These are phyloP conservation scores for Leucoptera coffeella DNA, from an alignment of 2,888 invertebrate genomes.

Conservation along the genomic window DNA sequence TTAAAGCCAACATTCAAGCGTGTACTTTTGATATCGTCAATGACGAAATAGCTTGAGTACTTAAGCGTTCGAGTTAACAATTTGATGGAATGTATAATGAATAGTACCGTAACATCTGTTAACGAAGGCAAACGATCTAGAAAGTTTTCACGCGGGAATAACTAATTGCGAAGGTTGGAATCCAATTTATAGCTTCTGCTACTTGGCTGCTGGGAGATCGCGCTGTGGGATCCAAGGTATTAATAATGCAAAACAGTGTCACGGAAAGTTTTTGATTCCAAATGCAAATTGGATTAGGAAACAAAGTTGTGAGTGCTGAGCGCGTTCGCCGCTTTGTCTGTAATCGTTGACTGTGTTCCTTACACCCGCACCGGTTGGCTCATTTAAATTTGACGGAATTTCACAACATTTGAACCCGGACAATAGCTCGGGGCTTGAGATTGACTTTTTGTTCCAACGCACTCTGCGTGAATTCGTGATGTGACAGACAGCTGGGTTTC, in stretches of 20 bases:
- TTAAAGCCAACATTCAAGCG: too few relatives aligned
- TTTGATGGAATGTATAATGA: conserved; percentile 54
- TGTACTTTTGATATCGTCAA: too few relatives aligned
- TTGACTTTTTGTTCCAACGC: too few relatives aligned
- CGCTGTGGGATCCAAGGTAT: conserved; percentile 43
- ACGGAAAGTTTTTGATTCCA: conserved; percentile 50
- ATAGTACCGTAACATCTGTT: conserved; percentile 54
- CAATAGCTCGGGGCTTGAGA: too few relatives aligned
- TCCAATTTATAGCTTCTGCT: conserved; percentile 53
- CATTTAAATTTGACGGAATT: conserved; percentile 2
- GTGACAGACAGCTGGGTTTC: conserved; percentile 13
- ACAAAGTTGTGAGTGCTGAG: conserved; percentile 39
- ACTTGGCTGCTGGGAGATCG: conserved; percentile 47
- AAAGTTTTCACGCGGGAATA: conserved; percentile 55
- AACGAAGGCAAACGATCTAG: conserved; percentile 54
- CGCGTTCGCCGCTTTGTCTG: conserved; percentile 26
- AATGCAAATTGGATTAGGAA: conserved; percentile 50
- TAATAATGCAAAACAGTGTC: conserved; percentile 56
- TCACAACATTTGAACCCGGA: too few relatives aligned
- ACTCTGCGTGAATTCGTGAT: conserved; percentile 14
- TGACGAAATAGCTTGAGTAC: too few relatives aligned
- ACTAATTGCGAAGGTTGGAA: conserved; percentile 54
- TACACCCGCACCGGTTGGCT: conserved; percentile 20
- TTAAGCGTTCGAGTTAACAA: conserved; percentile 52
- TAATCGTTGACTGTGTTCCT: conserved; percentile 20